Percentiles rank a stretch among this genome's conserved stretches.
phyloP scores from a whole-genome alignment of 2,797 vertebrate genomes.

The Taenioides sp. region DNA sequence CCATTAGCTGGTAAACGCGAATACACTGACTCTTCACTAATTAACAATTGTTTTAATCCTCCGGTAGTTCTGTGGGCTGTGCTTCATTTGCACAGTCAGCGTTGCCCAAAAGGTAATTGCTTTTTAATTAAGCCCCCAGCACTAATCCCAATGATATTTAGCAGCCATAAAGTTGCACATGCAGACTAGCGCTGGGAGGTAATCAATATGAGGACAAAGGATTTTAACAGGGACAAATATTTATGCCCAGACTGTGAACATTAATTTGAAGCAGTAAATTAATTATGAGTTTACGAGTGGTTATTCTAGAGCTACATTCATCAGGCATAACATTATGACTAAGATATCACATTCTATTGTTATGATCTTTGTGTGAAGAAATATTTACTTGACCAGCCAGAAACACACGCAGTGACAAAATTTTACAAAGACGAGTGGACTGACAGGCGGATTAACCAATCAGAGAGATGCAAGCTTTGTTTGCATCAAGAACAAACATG shows the following conservation, averaged over 20 bases:
- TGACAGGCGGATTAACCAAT: no score
- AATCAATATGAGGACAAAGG: slow-evolving; percentile 40
- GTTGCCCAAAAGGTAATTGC: slow-evolving; percentile 71
- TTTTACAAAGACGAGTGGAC: no score
- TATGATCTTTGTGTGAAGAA: not conserved
- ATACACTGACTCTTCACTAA: slow-evolving; percentile 41
- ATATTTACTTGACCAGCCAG: not conserved
- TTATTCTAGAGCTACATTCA: slow-evolving; percentile 31
- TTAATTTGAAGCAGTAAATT: slow-evolving; percentile 51
- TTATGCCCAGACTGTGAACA: slow-evolving; percentile 28
- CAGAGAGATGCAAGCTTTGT: no score
- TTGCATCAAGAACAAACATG: no score
- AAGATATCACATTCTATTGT: not conserved
- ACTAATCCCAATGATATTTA: slow-evolving; percentile 77
- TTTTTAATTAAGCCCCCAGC: slow-evolving; percentile 78
- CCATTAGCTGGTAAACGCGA: slow-evolving; percentile 24
- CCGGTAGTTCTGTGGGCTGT: slow-evolving; percentile 54
- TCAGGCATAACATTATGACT: not conserved
- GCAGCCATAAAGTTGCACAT: slow-evolving; percentile 43
- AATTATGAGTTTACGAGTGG: slow-evolving; percentile 29
- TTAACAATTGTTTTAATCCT: slow-evolving; percentile 68
- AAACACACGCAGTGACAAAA: no score
- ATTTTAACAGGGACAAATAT: slow-evolving; percentile 44
- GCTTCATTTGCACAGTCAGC: slow-evolving; percentile 45
- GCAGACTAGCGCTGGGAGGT: slow-evolving; percentile 22